These are phyloP conservation scores for Hylia prasina DNA, from an alignment of 2,113 vertebrate species.

Conservation along the genomic window DNA sequence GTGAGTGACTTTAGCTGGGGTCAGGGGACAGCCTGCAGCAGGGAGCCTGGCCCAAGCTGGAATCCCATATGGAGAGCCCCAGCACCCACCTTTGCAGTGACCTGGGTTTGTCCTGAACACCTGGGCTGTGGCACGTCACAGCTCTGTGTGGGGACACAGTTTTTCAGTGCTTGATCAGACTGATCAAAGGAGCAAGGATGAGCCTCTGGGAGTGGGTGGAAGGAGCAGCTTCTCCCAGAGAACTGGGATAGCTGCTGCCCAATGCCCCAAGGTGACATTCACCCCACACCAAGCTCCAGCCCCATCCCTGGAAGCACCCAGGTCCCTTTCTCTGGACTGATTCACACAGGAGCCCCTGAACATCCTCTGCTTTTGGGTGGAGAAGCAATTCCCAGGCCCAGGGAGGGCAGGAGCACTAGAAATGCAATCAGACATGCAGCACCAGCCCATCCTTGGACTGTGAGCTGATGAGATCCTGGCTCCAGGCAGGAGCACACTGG, in stretches of 20 bases:
- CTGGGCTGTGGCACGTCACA: rapidly evolving
- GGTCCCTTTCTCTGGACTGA: background rate
- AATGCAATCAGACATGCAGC: background rate
- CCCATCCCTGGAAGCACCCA: background rate
- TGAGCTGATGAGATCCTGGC: background rate
- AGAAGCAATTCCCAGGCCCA: background rate
- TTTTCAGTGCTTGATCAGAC: background rate
- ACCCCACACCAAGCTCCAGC: background rate
- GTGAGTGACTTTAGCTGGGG: rapidly evolving
- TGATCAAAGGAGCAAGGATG: background rate
- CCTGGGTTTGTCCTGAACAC: background rate
- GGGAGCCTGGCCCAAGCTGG: background rate
- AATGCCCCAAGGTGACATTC: rapidly evolving
- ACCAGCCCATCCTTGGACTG: background rate
- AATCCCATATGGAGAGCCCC: rapidly evolving
- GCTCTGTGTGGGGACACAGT: background rate
- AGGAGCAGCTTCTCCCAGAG: background rate
- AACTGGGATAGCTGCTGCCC: background rate
- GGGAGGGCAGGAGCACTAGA: background rate
- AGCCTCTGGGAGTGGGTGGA: background rate
- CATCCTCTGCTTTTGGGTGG: background rate
- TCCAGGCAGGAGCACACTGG: background rate
- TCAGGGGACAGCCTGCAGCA: background rate
- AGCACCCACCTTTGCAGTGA: background rate
- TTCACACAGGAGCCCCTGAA: background rate